Evolutionary conservation across 2,888 invertebrate genomes (phyloP).

Genomic region (Caradrina kadenii): DNA sequence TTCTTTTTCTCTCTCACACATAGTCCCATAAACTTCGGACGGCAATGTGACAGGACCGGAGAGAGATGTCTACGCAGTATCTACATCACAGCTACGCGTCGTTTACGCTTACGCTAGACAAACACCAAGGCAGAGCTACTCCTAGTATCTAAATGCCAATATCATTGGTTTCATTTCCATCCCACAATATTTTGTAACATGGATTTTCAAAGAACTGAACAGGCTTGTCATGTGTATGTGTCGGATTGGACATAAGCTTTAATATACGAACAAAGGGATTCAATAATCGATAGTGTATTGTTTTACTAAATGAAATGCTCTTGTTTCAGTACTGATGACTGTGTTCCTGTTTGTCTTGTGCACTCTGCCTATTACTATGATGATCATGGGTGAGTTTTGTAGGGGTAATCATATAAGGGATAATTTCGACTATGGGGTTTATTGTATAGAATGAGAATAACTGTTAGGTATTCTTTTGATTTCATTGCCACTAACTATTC

Average conservation of each 20-base stretch:
- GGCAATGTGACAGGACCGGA: neutral
- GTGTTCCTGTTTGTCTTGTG: slow-evolving; percentile 92
- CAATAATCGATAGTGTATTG: slow-evolving; percentile 27
- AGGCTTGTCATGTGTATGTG: slow-evolving; percentile 4
- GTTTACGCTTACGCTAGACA: neutral
- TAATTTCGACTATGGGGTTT: neutral
- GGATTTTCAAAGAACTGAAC: neutral
- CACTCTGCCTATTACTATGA: slow-evolving; percentile 93
- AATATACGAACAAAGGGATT: slow-evolving; percentile 21
- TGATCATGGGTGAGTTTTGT: slow-evolving; percentile 93
- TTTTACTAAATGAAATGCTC: slow-evolving; percentile 28
- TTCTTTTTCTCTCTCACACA: too few species aligned
- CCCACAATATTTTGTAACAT: neutral
- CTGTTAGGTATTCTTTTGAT: too few species aligned
- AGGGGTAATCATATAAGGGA: neutral
- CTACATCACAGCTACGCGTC: neutral
- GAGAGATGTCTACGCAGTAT: neutral
- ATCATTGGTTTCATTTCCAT: neutral
- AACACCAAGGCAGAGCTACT: neutral
- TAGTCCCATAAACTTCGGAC: neutral
- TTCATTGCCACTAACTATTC: too few species aligned
- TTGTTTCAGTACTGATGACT: slow-evolving; percentile 93
- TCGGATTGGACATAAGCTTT: neutral
- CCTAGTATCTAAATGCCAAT: neutral
- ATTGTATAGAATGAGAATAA: too few species aligned